A percentile compares a stretch with the other conserved stretches of the same genome.
Conservation (phyloP, 1,140 invertebrate species). For the Tetramorium alpestre region DNA sequence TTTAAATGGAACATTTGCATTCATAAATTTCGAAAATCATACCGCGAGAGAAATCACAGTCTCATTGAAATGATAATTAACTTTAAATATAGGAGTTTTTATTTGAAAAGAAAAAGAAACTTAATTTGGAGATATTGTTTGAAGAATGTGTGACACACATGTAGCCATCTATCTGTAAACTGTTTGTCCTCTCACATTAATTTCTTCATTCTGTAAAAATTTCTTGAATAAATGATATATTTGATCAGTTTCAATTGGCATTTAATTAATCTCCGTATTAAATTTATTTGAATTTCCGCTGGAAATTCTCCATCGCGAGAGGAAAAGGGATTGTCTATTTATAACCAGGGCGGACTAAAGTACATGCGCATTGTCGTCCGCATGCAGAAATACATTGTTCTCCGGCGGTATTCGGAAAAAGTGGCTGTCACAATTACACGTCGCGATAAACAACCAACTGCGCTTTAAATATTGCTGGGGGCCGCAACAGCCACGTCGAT, state of each 20-base stretch:
- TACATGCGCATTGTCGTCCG: neutral
- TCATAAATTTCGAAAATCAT: neutral
- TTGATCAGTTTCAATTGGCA: neutral
- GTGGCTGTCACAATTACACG: neutral
- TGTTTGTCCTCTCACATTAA: neutral
- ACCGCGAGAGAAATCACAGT: neutral
- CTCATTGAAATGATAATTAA: neutral
- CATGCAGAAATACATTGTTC: constrained; percentile 25
- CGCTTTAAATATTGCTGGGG: constrained; percentile 14
- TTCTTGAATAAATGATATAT: neutral
- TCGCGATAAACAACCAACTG: neutral
- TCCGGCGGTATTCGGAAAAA: neutral
- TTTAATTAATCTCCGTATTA: neutral
- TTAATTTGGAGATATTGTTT: constrained; percentile 1
- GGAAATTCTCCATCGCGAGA: neutral
- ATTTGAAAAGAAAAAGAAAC: neutral
- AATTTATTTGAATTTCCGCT: neutral
- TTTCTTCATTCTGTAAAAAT: neutral
- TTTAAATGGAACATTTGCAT: neutral
- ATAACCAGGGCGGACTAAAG: neutral
- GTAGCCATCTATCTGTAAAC: neutral
- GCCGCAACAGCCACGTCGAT: neutral
- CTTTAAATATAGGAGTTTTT: neutral
- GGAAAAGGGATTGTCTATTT: neutral
- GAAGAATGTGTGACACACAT: neutral